Percentiles rank a stretch among this genome's conserved stretches.
Conservation (phyloP, 1,140 invertebrate genomes). For the Drosophila pruinosa region DNA sequence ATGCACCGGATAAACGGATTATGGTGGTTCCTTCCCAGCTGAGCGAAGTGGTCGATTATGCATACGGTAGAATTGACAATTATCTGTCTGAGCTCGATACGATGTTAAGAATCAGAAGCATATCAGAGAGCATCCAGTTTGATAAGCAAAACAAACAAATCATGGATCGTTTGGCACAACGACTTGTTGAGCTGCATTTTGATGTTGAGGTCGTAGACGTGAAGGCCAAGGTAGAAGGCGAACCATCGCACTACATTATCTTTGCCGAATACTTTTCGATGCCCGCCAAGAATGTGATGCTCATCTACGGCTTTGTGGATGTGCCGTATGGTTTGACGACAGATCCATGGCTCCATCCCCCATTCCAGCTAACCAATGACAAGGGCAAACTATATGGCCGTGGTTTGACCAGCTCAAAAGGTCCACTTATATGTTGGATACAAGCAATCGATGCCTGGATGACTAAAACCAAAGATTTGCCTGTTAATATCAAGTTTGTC, state of each 20-base stretch:
- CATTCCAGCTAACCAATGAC: conserved; percentile 15
- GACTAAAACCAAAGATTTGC: conserved; percentile 10
- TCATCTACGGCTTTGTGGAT: conserved; percentile 37
- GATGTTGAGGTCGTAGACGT: conserved; percentile 25
- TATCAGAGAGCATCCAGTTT: not conserved
- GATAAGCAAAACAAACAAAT: not conserved
- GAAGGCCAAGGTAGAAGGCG: not conserved
- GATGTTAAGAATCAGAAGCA: conserved; percentile 8
- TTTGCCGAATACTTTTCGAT: conserved; percentile 43
- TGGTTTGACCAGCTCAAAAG: conserved; percentile 29
- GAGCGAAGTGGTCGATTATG: not conserved
- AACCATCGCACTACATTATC: conserved; percentile 12
- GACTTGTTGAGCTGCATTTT: conserved; percentile 17
- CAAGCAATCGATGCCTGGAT: conserved; percentile 25
- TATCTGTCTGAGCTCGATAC: not conserved
- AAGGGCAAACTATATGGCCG: conserved; percentile 5
- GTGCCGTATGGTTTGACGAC: not conserved
- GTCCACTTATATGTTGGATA: conserved; percentile 36
- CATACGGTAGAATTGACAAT: not conserved
- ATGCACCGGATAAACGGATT: not conserved
- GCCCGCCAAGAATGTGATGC: conserved; percentile 34
- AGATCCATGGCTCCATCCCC: conserved; percentile 20
- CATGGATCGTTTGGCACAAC: conserved; percentile 18
- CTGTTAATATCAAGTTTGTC: conserved; percentile 33
- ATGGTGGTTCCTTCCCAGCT: not conserved